Conservation (phyloP, 35 echinoderm and acorn worm genomes). For the Apostichopus californicus region DNA sequence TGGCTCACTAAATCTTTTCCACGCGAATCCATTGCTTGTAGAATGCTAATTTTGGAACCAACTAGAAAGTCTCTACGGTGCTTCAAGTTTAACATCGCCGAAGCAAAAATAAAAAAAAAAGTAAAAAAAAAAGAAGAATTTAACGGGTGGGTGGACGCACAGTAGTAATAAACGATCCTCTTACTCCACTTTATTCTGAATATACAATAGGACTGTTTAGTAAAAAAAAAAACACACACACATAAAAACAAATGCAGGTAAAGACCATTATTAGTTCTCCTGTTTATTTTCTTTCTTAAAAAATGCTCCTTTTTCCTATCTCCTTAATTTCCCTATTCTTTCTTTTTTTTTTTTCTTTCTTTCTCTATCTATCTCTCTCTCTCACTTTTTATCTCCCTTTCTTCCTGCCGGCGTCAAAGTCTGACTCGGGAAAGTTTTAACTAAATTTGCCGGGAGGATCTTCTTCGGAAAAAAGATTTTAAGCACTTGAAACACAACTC, state of each 20-base stretch:
- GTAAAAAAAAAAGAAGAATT: background rate
- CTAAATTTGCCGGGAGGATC: conserved; percentile 39
- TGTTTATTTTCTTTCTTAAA: conserved; percentile 32
- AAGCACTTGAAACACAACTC: conserved; percentile 38
- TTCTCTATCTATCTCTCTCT: background rate
- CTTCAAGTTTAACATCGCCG: conserved; percentile 9
- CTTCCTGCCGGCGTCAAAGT: conserved; percentile 13
- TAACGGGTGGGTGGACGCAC: conserved; percentile 27
- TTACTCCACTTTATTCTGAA: background rate
- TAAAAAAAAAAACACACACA: background rate
- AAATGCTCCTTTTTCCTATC: background rate
- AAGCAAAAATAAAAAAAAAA: background rate
- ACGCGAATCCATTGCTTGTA: conserved; percentile 25
- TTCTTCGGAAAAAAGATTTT: conserved; percentile 24
- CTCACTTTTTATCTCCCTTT: background rate
- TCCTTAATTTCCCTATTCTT: background rate
- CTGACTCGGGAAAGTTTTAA: conserved; percentile 36
- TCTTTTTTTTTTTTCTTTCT: background rate
- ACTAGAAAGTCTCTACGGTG: background rate
- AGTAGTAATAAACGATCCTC: background rate
- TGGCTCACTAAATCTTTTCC: conserved; percentile 26
- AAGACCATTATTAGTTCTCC: conserved; percentile 12
- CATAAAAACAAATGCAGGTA: conserved; percentile 28
- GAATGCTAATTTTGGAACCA: conserved; percentile 35
- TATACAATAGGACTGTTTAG: background rate